Conservation (phyloP, 2,888 invertebrate genomes). For the Abrostola tripartita region DNA sequence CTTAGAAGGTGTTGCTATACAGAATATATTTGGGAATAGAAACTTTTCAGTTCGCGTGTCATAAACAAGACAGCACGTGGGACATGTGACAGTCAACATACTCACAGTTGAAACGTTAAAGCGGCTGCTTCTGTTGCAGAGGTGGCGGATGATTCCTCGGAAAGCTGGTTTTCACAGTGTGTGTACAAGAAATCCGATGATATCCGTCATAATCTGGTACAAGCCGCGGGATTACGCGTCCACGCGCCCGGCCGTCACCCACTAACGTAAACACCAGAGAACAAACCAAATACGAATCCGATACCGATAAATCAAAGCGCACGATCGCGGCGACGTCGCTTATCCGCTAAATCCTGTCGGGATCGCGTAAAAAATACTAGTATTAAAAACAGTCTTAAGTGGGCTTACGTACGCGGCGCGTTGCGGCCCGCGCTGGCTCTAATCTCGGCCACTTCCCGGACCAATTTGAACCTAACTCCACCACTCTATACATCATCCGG, state of each 20-base stretch:
- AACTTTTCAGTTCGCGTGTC: conserved; percentile 25
- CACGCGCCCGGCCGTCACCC: conserved; percentile 83
- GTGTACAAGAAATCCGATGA: conserved; percentile 81
- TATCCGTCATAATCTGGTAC: conserved; percentile 86
- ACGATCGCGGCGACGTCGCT: conserved; percentile 86
- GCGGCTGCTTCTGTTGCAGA: conserved; percentile 49
- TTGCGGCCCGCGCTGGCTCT: conserved; percentile 90
- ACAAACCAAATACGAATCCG: conserved; percentile 82
- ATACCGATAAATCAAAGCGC: conserved; percentile 88
- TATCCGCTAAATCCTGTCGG: conserved; percentile 88
- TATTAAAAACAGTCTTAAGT: conserved; percentile 92
- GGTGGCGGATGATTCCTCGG: conserved; percentile 66
- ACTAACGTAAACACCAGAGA: conserved; percentile 87
- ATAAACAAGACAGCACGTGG: conserved; percentile 31
- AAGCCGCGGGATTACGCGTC: conserved; percentile 85
- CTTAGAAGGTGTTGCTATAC: not conserved
- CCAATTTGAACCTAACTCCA: conserved; percentile 93
- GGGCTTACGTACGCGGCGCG: conserved; percentile 90
- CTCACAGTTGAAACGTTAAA: conserved; percentile 69
- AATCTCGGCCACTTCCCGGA: conserved; percentile 93
- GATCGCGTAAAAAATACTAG: conserved; percentile 90
- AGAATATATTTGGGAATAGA: conserved; percentile 8
- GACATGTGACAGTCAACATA: conserved; percentile 59
- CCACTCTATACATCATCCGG: conserved; percentile 92
- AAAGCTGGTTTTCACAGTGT: conserved; percentile 75